Conservation (phyloP, 2,113 vertebrate species). For the Cottus gobio region DNA sequence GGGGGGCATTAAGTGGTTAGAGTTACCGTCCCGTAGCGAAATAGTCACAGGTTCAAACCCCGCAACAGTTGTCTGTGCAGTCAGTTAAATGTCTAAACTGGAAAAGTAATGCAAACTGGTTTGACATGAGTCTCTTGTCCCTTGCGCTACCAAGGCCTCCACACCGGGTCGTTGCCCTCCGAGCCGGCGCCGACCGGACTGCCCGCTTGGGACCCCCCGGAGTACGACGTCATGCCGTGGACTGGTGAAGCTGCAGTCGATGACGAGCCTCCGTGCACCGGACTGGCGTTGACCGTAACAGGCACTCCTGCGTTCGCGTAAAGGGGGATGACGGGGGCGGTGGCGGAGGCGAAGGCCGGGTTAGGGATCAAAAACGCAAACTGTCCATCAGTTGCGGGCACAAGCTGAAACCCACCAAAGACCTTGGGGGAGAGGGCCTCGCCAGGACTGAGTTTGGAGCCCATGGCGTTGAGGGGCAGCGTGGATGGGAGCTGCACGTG, state of each 20-base stretch:
- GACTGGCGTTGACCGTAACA: constrained; percentile 75
- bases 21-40: constrained; percentile 47
- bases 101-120: constrained; percentile 48
- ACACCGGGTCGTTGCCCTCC: constrained; percentile 89
- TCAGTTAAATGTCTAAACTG: constrained; percentile 50
- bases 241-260: constrained; percentile 83
- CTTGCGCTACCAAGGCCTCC: constrained; percentile 90
- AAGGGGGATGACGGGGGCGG: constrained; percentile 82
- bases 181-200: constrained; percentile 82
- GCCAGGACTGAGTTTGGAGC: constrained; percentile 86
- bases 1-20: constrained; percentile 57
- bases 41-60: constrained; percentile 50
- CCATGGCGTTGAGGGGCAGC: constrained; percentile 79
- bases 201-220: constrained; percentile 82
- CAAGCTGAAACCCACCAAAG: constrained; percentile 87
- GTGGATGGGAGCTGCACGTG: constrained; percentile 89
- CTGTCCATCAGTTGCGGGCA: constrained; percentile 88
- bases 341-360: constrained; percentile 82
- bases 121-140: constrained; percentile 37
- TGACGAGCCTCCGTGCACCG: constrained; percentile 70
- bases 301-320: constrained; percentile 85
- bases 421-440: constrained; percentile 87
- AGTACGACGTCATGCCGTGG: constrained; percentile 91
- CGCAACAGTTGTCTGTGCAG: constrained; percentile 45
- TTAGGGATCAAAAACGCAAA: constrained; percentile 90